These are phyloP conservation scores for Cephus rjabovi DNA, from an alignment of 2,888 invertebrate genomes.

Conservation along the genomic window DNA sequence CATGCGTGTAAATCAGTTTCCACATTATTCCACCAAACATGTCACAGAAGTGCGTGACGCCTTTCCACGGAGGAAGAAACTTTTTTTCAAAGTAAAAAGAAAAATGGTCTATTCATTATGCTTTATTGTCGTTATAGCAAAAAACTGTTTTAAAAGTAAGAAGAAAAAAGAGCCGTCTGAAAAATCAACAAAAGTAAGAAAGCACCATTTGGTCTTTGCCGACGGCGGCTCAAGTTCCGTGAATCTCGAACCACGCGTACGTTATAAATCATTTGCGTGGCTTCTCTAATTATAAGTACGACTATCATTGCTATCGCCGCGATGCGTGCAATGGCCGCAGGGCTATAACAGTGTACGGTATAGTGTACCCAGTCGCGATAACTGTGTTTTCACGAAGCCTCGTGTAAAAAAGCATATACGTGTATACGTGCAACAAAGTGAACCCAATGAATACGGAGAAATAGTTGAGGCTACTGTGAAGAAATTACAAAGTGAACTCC, in stretches of 20 bases:
- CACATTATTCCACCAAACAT: too few species aligned
- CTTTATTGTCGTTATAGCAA: neutral
- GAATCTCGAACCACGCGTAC: conserved; percentile 52
- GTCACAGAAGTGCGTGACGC: too few species aligned
- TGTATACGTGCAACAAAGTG: neutral
- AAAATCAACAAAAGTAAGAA: conserved; percentile 8
- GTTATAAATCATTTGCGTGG: conserved; percentile 58
- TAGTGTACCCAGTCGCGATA: conserved; percentile 17
- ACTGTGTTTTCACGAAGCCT: neutral
- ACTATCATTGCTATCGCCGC: conserved; percentile 54
- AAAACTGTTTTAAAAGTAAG: neutral
- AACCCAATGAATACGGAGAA: neutral
- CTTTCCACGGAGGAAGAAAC: neutral
- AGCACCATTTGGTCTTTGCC: conserved; percentile 28
- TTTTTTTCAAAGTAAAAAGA: neutral
- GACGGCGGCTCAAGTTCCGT: conserved; percentile 17
- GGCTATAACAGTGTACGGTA: conserved; percentile 1
- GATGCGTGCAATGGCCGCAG: conserved; percentile 42
- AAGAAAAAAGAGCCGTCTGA: conserved; percentile 4
- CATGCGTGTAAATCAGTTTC: neutral
- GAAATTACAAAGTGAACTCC: neutral
- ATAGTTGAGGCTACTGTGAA: neutral
- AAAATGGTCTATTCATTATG: neutral
- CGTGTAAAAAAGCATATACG: neutral
- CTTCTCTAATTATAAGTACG: conserved; percentile 62